phyloP scores from a whole-genome alignment of 2,113 vertebrate species.

The Arizona elegans region DNA sequence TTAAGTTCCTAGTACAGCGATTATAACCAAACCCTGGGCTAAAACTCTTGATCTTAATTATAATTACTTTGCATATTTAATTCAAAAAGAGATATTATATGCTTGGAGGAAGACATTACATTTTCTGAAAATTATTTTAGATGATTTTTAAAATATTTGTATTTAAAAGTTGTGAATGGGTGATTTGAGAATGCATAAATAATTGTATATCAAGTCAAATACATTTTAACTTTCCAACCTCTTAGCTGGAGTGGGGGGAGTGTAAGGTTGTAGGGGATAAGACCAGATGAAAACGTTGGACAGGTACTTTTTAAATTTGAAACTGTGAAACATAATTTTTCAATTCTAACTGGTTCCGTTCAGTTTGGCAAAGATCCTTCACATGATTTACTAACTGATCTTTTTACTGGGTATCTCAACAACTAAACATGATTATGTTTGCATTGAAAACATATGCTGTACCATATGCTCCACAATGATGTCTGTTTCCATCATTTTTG shows the following conservation, averaged over 20 bases:
- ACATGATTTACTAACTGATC: not conserved
- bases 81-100: not conserved
- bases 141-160: not conserved
- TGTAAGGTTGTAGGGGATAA: not conserved
- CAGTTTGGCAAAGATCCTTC: not conserved
- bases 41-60: not conserved
- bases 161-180: not conserved
- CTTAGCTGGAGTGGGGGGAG: rapidly evolving
- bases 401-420: not conserved
- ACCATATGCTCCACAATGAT: not conserved
- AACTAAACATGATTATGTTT: not conserved
- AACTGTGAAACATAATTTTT: not conserved
- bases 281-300: not conserved
- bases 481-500: not conserved
- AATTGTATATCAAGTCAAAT: not conserved
- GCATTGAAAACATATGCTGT: not conserved
- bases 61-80: not conserved
- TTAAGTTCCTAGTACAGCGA: constrained; percentile 52
- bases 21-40: not conserved
- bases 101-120: not conserved
- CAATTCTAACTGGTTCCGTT: not conserved
- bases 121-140: not conserved
- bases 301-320: not conserved
- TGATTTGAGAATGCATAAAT: not conserved
- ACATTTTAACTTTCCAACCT: not conserved